These are phyloP conservation scores for Ecdyonurus torrentis DNA, from an alignment of 2,888 invertebrate species.

Conservation along the genomic window DNA sequence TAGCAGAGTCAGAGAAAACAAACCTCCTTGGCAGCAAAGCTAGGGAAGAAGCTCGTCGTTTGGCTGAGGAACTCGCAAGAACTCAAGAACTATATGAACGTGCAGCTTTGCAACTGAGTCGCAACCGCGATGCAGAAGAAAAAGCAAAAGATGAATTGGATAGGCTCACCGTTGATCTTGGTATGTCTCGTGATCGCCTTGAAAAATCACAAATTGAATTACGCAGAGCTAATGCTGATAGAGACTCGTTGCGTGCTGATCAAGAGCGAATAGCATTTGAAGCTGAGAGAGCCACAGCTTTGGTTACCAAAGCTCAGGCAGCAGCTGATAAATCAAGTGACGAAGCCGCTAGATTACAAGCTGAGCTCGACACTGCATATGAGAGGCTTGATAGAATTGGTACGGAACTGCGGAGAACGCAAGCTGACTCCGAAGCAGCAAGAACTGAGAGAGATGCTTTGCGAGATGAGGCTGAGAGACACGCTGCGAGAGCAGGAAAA, in stretches of 20 bases:
- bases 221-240: constrained; percentile 63
- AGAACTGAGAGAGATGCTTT: constrained; percentile 57
- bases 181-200: constrained; percentile 74
- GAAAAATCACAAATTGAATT: constrained; percentile 78
- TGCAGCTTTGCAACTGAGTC: constrained; percentile 63
- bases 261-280: constrained; percentile 72
- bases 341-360: constrained; percentile 68
- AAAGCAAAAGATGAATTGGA: constrained; percentile 75
- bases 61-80: constrained; percentile 71
- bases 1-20: constrained; percentile 73
- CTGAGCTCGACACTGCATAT: constrained; percentile 79
- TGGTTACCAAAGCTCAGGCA: constrained; percentile 67
- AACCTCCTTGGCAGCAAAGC: constrained; percentile 60
- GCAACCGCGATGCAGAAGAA: constrained; percentile 80
- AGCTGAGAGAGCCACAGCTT: constrained; percentile 70
- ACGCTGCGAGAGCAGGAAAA: constrained; percentile 53
- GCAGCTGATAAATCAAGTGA: constrained; percentile 80
- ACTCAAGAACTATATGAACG: constrained; percentile 81
- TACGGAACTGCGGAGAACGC: constrained; percentile 62
- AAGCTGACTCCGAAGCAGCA: constrained; percentile 54
- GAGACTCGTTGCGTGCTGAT: constrained; percentile 71
- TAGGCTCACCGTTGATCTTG: constrained; percentile 57
- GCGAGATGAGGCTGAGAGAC: constrained; percentile 60
- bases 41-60: constrained; percentile 68
- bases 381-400: constrained; percentile 79